Percentiles rank a stretch among this genome's conserved stretches.
phyloP scores from a whole-genome alignment of 2,888 invertebrate genomes.

The Carterocephalus palaemon region DNA sequence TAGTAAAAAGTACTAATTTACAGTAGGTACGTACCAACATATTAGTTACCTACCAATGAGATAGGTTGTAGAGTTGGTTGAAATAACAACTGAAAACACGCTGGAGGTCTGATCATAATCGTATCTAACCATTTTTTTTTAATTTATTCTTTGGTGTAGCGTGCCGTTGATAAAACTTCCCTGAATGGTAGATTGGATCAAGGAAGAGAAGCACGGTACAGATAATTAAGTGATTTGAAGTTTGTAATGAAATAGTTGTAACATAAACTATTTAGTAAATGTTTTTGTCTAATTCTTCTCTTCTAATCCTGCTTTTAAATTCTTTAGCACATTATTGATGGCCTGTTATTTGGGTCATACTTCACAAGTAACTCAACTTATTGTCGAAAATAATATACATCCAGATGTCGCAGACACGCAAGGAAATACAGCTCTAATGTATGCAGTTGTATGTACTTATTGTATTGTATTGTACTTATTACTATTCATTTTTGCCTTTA shows the following conservation, averaged over 20 bases:
- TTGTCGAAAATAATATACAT: slow-evolving; percentile 58
- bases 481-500: too few relatives aligned
- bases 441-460: slow-evolving; percentile 69
- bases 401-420: slow-evolving; percentile 71
- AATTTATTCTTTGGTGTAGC: too few relatives aligned
- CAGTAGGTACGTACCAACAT: too few relatives aligned
- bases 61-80: background rate
- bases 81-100: background rate
- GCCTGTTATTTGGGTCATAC: slow-evolving; percentile 57
- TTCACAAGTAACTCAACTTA: slow-evolving; percentile 48
- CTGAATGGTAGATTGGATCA: too few relatives aligned
- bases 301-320: background rate
- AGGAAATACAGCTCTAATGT: slow-evolving; percentile 78
- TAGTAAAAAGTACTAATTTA: slow-evolving; percentile 7
- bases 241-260: too few relatives aligned
- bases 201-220: too few relatives aligned
- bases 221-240: too few relatives aligned
- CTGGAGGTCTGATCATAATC: background rate
- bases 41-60: background rate
- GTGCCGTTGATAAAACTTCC: too few relatives aligned
- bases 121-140: too few relatives aligned
- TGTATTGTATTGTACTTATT: too few relatives aligned
- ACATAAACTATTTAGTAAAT: too few relatives aligned
- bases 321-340: slow-evolving; percentile 55
- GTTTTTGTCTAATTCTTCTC: background rate